phyloP scores from a whole-genome alignment of 1,140 invertebrate genomes.

The Nasonia giraulti region DNA sequence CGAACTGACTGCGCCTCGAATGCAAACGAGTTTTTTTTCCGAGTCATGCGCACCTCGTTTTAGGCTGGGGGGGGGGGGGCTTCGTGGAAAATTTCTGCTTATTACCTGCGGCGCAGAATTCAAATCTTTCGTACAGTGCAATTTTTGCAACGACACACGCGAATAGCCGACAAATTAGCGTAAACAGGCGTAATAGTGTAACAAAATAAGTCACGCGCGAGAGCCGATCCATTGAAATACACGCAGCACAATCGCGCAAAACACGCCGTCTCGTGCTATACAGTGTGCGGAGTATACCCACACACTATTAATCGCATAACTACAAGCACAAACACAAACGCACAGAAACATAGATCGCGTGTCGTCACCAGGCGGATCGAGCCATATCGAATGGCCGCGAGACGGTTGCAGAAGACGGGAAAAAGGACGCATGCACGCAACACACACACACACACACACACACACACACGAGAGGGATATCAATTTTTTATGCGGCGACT shows the following conservation, averaged over 20 bases:
- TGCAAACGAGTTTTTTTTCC: not conserved
- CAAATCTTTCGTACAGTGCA: too few relatives aligned
- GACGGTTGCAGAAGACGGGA: not conserved
- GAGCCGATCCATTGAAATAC: slow-evolving; percentile 3
- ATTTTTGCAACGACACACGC: too few relatives aligned
- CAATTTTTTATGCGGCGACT: slow-evolving; percentile 31
- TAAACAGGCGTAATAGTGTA: not conserved
- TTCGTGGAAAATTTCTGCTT: too few relatives aligned
- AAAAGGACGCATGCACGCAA: not conserved
- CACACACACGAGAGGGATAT: not conserved
- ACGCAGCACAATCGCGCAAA: not conserved
- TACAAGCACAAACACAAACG: not conserved
- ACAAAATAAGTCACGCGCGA: slow-evolving; percentile 17
- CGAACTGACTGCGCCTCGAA: not conserved
- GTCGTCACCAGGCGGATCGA: slow-evolving; percentile 10
- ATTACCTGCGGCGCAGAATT: too few relatives aligned
- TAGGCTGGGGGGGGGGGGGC: too few relatives aligned
- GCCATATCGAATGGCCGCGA: slow-evolving; percentile 26
- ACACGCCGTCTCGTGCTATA: not conserved
- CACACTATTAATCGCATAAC: too few relatives aligned
- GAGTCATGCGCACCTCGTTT: not conserved
- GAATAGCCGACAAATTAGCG: not conserved
- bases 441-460: not conserved
- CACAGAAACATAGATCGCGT: not conserved
- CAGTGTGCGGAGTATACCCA: too few relatives aligned